A percentile compares a stretch with the other conserved stretches of the same genome.
phyloP scores from a whole-genome alignment of 2,888 invertebrate genomes.

The Troides aeacus region DNA sequence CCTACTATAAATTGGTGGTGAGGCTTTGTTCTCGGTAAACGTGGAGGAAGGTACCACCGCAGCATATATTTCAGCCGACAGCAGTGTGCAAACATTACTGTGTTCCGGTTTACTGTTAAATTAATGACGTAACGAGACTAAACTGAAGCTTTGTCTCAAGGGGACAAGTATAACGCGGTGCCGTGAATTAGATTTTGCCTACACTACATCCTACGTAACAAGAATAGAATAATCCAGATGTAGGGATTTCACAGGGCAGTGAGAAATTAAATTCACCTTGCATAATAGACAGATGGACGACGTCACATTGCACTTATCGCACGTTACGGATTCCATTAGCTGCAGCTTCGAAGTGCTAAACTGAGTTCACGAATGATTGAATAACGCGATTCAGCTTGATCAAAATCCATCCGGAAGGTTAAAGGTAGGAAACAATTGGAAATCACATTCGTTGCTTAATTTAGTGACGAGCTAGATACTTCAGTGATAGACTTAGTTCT shows the following conservation, averaged over 20 bases:
- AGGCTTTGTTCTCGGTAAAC: too few relatives aligned
- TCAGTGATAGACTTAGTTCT: not conserved
- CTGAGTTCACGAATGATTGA: not conserved
- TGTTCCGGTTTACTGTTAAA: too few relatives aligned
- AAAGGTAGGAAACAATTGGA: not conserved
- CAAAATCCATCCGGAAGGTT: not conserved
- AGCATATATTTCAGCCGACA: too few relatives aligned
- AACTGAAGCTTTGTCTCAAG: too few relatives aligned
- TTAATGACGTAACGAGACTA: too few relatives aligned
- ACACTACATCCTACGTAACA: too few relatives aligned
- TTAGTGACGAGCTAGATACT: not conserved
- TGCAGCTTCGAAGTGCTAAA: slow-evolving; percentile 2
- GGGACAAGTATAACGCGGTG: too few relatives aligned
- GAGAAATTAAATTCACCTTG: not conserved
- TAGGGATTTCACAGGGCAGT: not conserved
- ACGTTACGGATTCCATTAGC: slow-evolving; percentile 4
- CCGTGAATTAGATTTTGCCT: too few relatives aligned
- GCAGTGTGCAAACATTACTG: too few relatives aligned
- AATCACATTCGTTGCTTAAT: not conserved
- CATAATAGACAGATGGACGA: not conserved
- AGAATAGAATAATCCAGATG: too few relatives aligned
- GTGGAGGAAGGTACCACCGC: too few relatives aligned
- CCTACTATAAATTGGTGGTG: too few relatives aligned
- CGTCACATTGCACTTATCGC: not conserved
- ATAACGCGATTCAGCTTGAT: not conserved